Base-by-base conservation (phyloP, 2,888 invertebrate genomes). In the Lycocerus yunnanus region DNA sequence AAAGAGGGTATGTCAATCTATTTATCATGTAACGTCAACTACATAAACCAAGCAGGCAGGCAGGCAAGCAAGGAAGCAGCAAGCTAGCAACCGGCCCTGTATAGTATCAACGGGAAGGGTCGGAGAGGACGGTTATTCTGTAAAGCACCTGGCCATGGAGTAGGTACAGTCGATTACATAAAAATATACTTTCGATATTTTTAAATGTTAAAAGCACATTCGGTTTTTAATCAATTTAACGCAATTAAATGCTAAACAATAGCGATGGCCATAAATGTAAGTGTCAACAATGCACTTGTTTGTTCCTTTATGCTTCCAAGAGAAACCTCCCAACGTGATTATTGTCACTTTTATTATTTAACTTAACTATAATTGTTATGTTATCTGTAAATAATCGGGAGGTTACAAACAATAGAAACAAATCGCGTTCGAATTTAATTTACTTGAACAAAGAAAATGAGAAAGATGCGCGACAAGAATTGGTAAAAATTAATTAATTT, bases 21-120 rank as follows among this genome's bases (percentile, higher is more conserved):
- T 84, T 84, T 84, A 84, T 85, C 84, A 84, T 83, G 80, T 80
- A 80, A 77, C 82, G 83, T 84, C 84, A 83, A 84, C 83, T 82
- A 81, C 81, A 82, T 80, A 43, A 43, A 43, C 43, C 43, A n/a
- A 43, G n/a, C 15, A 79, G 79, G n/a, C n/a, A n/a, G n/a, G n/a
- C n/a, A n/a, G n/a, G n/a, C n/a, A n/a, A n/a, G n/a, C n/a, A n/a
- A n/a, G n/a, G n/a, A n/a, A n/a, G n/a, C n/a, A n/a, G n/a, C n/a
- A n/a, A n/a, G n/a, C n/a, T n/a, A n/a, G 78, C 79, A 80, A 81
- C 80, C 80, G 79, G 78, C 79, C 80, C 80, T 81, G 80, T 80
- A 81, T 63, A 61, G 18, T 63, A 63, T n/a, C 79, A 82, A 77
- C 81, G 79, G 78, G 80, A 75, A 77, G 77, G 77, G 75, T 74